These are phyloP conservation scores for Lathronympha strigana DNA, from an alignment of 2,888 invertebrate species.

Conservation along the genomic window DNA sequence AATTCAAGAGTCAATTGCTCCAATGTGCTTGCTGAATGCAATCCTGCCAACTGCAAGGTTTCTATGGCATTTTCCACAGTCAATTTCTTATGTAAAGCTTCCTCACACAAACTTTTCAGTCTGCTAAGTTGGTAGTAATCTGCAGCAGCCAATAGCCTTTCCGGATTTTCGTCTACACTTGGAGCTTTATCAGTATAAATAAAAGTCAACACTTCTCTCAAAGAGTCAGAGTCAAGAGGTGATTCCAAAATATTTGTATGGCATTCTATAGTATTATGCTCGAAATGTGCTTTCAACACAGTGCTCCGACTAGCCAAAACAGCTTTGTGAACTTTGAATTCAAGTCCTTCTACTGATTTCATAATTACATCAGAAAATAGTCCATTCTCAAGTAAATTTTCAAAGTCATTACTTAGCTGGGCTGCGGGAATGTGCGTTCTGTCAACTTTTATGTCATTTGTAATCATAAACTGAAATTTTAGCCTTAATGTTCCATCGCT, in stretches of 20 bases:
- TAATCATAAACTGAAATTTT: constrained; percentile 75
- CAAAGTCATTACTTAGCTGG: constrained; percentile 72
- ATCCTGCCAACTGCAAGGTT: constrained; percentile 72
- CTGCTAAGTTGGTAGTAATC: constrained; percentile 75
- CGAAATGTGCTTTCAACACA: constrained; percentile 76
- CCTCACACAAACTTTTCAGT: constrained; percentile 73
- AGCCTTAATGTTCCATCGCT: constrained; percentile 72
- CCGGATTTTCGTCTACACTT: constrained; percentile 74
- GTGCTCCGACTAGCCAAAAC: constrained; percentile 74
- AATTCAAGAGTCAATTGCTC: constrained; percentile 72
- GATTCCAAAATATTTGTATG: constrained; percentile 71
- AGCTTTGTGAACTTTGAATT: constrained; percentile 75
- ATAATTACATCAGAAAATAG: constrained; percentile 74
- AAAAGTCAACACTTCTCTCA: constrained; percentile 71
- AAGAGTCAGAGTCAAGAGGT: constrained; percentile 69
- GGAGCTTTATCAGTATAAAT: constrained; percentile 78
- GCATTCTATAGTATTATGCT: constrained; percentile 75
- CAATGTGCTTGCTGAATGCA: constrained; percentile 70
- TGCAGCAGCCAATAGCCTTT: constrained; percentile 72
- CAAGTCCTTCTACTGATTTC: constrained; percentile 70
- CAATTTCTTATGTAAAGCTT: constrained; percentile 72
- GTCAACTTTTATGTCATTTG: constrained; percentile 72
- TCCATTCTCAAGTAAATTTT: constrained; percentile 68
- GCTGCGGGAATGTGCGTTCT: constrained; percentile 62
- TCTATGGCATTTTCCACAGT: constrained; percentile 78